These are phyloP conservation scores for Turritopsis dohrnii DNA, from an alignment of 30 jellyfish, hydroid and myxozoan genomes.

Conservation along the genomic window DNA sequence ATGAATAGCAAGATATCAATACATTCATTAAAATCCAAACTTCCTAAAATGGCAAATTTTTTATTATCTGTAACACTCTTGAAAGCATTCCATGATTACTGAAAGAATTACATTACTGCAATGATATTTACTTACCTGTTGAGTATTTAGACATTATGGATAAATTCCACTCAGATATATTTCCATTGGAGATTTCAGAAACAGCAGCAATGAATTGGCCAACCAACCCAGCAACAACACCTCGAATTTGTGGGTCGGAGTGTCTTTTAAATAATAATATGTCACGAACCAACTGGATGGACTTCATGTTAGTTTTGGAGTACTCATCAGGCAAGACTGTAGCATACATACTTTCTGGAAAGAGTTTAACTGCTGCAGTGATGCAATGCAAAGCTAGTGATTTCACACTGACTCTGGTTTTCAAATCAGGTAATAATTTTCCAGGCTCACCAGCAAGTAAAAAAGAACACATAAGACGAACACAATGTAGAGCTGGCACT, in stretches of 20 bases:
- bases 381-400: constrained; percentile 77
- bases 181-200: constrained; percentile 44
- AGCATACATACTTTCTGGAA: constrained; percentile 88
- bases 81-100: neutral
- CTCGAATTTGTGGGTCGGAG: constrained; percentile 85
- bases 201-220: constrained; percentile 59
- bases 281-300: constrained; percentile 78
- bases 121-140: constrained; percentile 13
- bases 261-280: constrained; percentile 56
- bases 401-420: constrained; percentile 91
- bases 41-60: constrained; percentile 24
- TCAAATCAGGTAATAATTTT: constrained; percentile 62
- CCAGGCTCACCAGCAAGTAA: constrained; percentile 83
- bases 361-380: constrained; percentile 61
- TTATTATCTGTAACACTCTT: too few relatives aligned
- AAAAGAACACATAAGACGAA: constrained; percentile 90
- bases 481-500: constrained; percentile 85
- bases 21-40: constrained; percentile 35
- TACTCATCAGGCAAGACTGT: constrained; percentile 76
- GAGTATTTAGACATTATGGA: neutral
- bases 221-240: constrained; percentile 58
- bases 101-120: too few relatives aligned
- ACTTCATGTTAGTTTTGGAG: constrained; percentile 1
- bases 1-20: constrained; percentile 37
- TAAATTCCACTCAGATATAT: constrained; percentile 19